These are phyloP conservation scores for Cabera pusaria DNA, from an alignment of 2,888 invertebrate species.

Conservation along the genomic window DNA sequence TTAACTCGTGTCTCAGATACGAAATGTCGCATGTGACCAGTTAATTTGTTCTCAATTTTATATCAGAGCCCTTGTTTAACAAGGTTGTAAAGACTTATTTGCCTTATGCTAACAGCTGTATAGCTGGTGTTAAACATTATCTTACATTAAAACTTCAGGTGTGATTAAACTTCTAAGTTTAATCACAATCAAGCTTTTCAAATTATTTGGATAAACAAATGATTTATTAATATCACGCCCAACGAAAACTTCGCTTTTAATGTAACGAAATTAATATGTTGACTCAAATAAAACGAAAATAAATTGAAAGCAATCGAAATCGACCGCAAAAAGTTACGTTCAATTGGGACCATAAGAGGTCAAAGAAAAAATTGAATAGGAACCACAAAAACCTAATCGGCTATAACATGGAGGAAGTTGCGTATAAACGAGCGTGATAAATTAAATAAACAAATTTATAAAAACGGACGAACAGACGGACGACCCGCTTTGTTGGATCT, in stretches of 20 bases:
- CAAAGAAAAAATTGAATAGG: slow-evolving; percentile 54
- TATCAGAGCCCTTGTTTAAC: slow-evolving; percentile 31
- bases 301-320: slow-evolving; percentile 52
- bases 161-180: background rate
- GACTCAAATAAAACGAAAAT: slow-evolving; percentile 29
- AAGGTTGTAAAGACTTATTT: slow-evolving; percentile 24
- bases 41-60: slow-evolving; percentile 63
- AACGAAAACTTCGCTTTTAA: too few relatives aligned
- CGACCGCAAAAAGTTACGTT: slow-evolving; percentile 61
- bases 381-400: slow-evolving; percentile 77
- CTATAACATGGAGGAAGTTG: slow-evolving; percentile 74
- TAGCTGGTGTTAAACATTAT: background rate
- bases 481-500: slow-evolving; percentile 53
- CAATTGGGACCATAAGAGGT: slow-evolving; percentile 52
- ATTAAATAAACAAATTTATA: slow-evolving; percentile 82
- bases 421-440: slow-evolving; percentile 79
- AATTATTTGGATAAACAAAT: too few relatives aligned
- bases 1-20: slow-evolving; percentile 63
- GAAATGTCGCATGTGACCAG: slow-evolving; percentile 61
- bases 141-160: too few relatives aligned
- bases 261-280: too few relatives aligned
- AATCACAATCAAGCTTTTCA: too few relatives aligned
- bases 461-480: slow-evolving; percentile 65
- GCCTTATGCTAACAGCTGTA: slow-evolving; percentile 6
- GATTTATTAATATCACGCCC: too few relatives aligned